These are phyloP conservation scores for Verasper variegatus DNA, from an alignment of 2,113 vertebrate genomes.

Conservation along the genomic window DNA sequence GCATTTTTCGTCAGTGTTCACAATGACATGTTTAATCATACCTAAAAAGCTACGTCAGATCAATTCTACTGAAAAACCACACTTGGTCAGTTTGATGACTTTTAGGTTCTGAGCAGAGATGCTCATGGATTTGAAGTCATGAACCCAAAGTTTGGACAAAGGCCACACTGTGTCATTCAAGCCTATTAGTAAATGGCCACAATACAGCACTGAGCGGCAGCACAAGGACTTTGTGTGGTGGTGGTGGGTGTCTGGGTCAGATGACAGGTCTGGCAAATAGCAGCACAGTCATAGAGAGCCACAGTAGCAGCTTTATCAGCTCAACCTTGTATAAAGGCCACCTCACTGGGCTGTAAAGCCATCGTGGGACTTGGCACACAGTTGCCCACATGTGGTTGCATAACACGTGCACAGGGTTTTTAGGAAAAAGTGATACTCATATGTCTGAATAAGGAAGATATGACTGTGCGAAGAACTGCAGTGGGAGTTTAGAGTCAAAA, in stretches of 20 bases:
- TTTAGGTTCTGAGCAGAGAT: neutral
- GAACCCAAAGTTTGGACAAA: neutral
- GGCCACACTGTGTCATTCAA: neutral
- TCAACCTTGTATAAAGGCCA: neutral
- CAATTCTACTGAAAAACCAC: neutral
- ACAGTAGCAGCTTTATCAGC: slow-evolving; percentile 52
- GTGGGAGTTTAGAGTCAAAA: neutral
- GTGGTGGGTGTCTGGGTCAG: slow-evolving; percentile 32
- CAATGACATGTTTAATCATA: neutral
- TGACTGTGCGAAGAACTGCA: neutral
- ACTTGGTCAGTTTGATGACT: neutral
- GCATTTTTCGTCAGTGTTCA: neutral
- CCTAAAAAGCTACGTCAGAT: neutral
- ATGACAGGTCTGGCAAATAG: slow-evolving; percentile 50
- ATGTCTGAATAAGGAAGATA: slow-evolving; percentile 7
- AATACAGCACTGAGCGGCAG: slow-evolving; percentile 20
- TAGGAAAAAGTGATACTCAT: neutral
- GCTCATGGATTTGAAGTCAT: neutral
- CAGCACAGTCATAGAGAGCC: slow-evolving; percentile 18
- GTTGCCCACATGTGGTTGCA: slow-evolving; percentile 11
- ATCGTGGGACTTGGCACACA: neutral
- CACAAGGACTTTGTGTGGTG: neutral
- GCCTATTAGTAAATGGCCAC: neutral
- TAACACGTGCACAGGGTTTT: neutral
- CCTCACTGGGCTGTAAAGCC: slow-evolving; percentile 8